Evolutionary conservation across 2,888 invertebrate genomes (phyloP).

Genomic region (Drosophila mayaguana): DNA sequence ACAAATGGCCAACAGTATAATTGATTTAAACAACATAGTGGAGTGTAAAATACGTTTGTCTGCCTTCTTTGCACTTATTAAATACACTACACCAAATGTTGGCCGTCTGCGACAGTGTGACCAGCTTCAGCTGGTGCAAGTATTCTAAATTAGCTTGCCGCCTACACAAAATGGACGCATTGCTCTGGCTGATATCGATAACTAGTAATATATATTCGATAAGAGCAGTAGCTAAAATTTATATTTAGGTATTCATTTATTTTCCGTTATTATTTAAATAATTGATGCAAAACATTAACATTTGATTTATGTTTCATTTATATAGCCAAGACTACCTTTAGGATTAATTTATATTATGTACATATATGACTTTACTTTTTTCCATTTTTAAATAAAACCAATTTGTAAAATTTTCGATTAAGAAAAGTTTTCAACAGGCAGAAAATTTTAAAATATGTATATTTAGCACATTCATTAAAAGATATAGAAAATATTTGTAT

Average conservation of each 20-base stretch:
- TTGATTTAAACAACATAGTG: constrained; percentile 60
- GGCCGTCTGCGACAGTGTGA: constrained; percentile 28
- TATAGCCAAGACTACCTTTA: background rate
- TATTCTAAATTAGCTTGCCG: background rate
- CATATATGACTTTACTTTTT: background rate
- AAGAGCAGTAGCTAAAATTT: background rate
- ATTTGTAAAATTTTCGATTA: background rate
- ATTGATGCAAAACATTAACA: background rate
- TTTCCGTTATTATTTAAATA: background rate
- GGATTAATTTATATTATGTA: background rate
- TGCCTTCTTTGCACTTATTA: constrained; percentile 22
- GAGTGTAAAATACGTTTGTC: constrained; percentile 4
- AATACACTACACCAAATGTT: constrained; percentile 30
- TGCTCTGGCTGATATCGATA: constrained; percentile 22
- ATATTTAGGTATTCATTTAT: background rate
- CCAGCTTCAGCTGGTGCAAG: constrained; percentile 6
- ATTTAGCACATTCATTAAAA: background rate
- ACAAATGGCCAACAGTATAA: constrained; percentile 56
- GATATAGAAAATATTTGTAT: background rate
- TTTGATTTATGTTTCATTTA: background rate
- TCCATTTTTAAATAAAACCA: background rate
- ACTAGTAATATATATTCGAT: background rate
- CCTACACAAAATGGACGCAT: background rate
- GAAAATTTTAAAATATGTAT: background rate
- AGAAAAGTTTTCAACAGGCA: too few species aligned